These are phyloP conservation scores for Neogale vison DNA, from an alignment of 2,113 vertebrate genomes.

Conservation along the genomic window DNA sequence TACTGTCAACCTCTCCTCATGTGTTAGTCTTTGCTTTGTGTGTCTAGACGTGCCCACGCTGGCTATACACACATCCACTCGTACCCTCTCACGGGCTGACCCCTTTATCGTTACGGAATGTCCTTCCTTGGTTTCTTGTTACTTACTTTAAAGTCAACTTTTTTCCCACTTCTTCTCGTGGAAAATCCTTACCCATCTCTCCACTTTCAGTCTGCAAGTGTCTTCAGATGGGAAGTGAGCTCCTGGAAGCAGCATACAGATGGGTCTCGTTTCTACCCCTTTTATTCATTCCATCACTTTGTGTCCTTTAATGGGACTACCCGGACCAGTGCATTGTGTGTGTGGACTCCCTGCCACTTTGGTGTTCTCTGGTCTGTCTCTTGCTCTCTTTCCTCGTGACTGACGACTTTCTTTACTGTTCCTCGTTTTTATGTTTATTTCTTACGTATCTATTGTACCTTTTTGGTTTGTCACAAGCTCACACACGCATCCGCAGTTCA, in stretches of 20 bases:
- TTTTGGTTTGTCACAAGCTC: background rate
- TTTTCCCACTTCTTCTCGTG: background rate
- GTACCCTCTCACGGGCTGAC: background rate
- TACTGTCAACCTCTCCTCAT: background rate
- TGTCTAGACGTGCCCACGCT: background rate
- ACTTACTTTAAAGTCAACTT: background rate
- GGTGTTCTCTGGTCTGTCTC: background rate
- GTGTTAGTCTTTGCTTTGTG: background rate
- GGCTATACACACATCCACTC: accelerated
- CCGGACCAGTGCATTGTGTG: background rate
- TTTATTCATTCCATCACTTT: background rate
- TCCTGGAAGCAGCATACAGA: background rate
- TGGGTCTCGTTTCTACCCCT: background rate
- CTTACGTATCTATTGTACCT: background rate
- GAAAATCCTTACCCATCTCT: background rate
- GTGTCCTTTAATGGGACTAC: background rate
- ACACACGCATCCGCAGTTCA: too few species aligned
- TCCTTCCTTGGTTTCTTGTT: background rate
- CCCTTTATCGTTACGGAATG: background rate
- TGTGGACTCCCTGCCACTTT: background rate
- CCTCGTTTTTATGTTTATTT: background rate
- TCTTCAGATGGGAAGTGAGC: background rate
- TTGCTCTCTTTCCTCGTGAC: background rate
- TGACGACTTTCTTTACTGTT: background rate
- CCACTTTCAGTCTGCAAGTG: background rate